Base-by-base conservation (phyloP, 2,113 vertebrate genomes). In the Melierax canorus region DNA sequence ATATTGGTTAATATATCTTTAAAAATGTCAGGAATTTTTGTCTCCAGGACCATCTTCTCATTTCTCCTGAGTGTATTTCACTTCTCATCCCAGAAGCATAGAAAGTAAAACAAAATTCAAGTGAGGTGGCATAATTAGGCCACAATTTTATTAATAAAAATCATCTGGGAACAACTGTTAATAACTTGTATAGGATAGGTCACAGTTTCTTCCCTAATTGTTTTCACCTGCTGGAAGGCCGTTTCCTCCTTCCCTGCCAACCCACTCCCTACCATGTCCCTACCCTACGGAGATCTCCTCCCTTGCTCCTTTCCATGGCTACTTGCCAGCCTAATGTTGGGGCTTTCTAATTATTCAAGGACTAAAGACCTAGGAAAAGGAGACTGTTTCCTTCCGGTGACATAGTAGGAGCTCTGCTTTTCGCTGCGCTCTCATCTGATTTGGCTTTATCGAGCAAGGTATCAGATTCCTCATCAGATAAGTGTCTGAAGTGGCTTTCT, bases 131-230 rank as follows among this genome's bases (percentile, higher is more conserved):
- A 62, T 93, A 97, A 97, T 90, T 97, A 96, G 97, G 96, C 46
- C 95, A 88, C 38, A 88, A 88, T 94, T 88, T 96, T 88, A 96
- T 96, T 96, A 95, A 93, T 67, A 94, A 88, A 82, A 80, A 27
- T 56, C 93, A 59, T 11, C 41, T 67, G 96, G 94, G 97, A 95
- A 46, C 2, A 12, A 41, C 63, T 56, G 51, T 73, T 96, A 96
- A 94, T 97, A 95, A 69, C 62, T 92, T 95, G 12, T 62, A 22
- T 41, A 73, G 74, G 67, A 88, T 78, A 88, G 88, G 96, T 95
- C 88, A 95, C 32, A 76, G 67, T 46, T 29, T 90, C 59, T 86
- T 92, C 62, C 38, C 29, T 92, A 90, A 92, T 82, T 83, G 75
- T 95, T 92, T 93, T 82, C 38, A 86, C 78, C 62, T 79, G 71